Evolutionary conservation across 2,113 vertebrate species (phyloP).

Genomic region (Taxidea taxus): DNA sequence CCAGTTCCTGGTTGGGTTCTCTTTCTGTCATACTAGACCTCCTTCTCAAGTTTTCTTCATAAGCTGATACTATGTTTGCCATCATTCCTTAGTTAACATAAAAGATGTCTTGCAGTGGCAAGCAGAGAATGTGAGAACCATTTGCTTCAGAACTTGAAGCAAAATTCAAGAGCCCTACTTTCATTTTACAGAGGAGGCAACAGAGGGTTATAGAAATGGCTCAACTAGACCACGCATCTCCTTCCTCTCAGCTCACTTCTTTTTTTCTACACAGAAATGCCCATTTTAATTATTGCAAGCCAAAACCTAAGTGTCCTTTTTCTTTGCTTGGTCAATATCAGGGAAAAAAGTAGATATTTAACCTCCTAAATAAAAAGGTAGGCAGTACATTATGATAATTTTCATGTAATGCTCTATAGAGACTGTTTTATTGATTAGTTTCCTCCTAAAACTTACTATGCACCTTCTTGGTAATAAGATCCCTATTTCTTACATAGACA

Average conservation of each 20-base stretch:
- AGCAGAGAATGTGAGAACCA: not conserved
- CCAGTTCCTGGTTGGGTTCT: not conserved
- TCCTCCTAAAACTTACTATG: not conserved
- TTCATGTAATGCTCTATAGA: not conserved
- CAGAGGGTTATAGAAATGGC: fast-evolving
- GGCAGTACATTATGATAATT: not conserved
- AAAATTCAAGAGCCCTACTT: not conserved
- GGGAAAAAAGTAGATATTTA: not conserved
- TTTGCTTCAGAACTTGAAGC: not conserved
- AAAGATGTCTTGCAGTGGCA: not conserved
- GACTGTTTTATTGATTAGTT: not conserved
- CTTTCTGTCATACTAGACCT: not conserved
- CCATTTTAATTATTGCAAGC: not conserved
- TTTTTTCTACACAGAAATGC: not conserved
- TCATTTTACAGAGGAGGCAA: not conserved
- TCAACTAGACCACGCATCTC: fast-evolving
- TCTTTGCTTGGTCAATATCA: not conserved
- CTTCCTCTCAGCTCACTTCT: not conserved
- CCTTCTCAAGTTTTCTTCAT: not conserved
- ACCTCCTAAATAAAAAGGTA: not conserved
- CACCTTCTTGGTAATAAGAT: not conserved
- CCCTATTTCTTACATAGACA: not conserved
- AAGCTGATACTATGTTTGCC: not conserved
- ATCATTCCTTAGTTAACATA: not conserved
- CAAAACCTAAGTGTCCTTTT: not conserved